Evolutionary conservation across 1,140 invertebrate species (phyloP).

Genomic region (Harlomillsia oculata): DNA sequence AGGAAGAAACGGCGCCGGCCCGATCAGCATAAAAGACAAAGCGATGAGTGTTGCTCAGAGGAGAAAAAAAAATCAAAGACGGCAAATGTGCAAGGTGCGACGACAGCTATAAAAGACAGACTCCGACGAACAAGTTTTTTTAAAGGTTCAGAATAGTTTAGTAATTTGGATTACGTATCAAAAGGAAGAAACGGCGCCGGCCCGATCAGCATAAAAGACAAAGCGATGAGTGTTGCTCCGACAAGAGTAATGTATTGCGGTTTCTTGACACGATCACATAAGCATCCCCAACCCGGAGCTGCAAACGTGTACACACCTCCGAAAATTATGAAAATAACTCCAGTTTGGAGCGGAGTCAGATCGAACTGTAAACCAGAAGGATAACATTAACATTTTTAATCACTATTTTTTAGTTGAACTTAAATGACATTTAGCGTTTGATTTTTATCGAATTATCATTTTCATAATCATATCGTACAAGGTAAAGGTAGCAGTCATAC

Average conservation of each 20-base stretch:
- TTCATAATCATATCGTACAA: background rate
- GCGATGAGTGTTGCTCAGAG: too few relatives aligned
- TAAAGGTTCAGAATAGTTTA: too few relatives aligned
- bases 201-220: slow-evolving; percentile 60
- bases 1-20: slow-evolving; percentile 61
- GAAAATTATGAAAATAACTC: slow-evolving; percentile 79
- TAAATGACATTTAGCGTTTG: background rate
- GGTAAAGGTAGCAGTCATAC: too few relatives aligned
- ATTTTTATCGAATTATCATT: background rate
- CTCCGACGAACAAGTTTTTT: slow-evolving; percentile 32
- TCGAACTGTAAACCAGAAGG: slow-evolving; percentile 45
- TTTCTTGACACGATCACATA: slow-evolving; percentile 55
- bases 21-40: slow-evolving; percentile 57
- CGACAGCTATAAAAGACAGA: background rate
- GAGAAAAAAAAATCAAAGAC: too few relatives aligned
- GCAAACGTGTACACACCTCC: slow-evolving; percentile 72
- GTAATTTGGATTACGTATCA: slow-evolving; percentile 37
- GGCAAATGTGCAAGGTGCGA: too few relatives aligned
- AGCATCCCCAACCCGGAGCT: slow-evolving; percentile 68
- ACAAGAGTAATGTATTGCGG: slow-evolving; percentile 58
- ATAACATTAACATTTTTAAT: background rate
- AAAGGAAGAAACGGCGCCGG: slow-evolving; percentile 61
- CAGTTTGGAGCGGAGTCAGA: slow-evolving; percentile 60
- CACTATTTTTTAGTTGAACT: background rate
- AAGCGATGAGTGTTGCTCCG: slow-evolving; percentile 55